phyloP scores from a whole-genome alignment of 2,888 invertebrate genomes.

The Anoncus sp. region DNA sequence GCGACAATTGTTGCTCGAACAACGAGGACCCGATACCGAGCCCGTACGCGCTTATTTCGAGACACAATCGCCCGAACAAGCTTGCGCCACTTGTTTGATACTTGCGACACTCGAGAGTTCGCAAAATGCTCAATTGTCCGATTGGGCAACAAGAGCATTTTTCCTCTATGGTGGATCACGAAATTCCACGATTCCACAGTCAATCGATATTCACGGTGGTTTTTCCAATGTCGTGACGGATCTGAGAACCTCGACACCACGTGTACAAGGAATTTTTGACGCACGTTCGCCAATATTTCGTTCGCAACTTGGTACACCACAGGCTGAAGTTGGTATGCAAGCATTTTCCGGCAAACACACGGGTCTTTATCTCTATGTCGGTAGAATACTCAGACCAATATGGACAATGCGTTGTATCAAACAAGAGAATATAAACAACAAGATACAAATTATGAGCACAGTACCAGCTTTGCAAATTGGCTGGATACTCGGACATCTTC shows the following conservation, averaged over 20 bases:
- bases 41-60: conserved; percentile 94
- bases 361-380: conserved; percentile 95
- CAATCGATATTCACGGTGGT: conserved; percentile 71
- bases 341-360: conserved; percentile 94
- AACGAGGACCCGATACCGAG: conserved; percentile 94
- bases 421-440: conserved; percentile 79
- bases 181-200: conserved; percentile 65
- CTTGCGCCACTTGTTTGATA: conserved; percentile 94
- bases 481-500: conserved; percentile 90
- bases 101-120: conserved; percentile 90
- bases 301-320: conserved; percentile 69
- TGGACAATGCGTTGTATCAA: conserved; percentile 93
- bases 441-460: conserved; percentile 77
- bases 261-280: conserved; percentile 71
- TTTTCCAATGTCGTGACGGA: conserved; percentile 72
- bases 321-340: conserved; percentile 74
- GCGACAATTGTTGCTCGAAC: conserved; percentile 91
- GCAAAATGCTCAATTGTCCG: conserved; percentile 88
- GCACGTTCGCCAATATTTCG: conserved; percentile 64
- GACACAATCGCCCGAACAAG: conserved; percentile 93
- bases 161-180: conserved; percentile 95
- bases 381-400: conserved; percentile 93
- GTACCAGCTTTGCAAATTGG: conserved; percentile 77
- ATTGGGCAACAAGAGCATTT: conserved; percentile 96
- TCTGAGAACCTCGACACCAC: conserved; percentile 79